Evolutionary conservation across 2,888 invertebrate species (phyloP).

Genomic region (Sceliomorpha sp.): DNA sequence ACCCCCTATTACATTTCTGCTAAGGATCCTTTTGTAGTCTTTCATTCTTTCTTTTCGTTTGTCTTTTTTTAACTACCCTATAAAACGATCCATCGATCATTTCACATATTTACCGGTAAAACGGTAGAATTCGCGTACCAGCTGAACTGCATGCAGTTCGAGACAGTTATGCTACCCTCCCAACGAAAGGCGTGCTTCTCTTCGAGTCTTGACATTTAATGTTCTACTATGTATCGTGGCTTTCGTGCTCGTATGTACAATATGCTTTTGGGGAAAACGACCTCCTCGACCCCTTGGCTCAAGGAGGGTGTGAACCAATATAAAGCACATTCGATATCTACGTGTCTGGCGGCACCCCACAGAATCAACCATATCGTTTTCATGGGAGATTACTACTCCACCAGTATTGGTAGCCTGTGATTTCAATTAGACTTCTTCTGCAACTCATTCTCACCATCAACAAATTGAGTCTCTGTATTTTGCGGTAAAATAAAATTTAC

Average conservation of each 20-base stretch:
- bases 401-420: constrained; percentile 58
- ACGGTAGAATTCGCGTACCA: constrained; percentile 19
- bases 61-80: neutral
- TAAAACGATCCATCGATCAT: constrained; percentile 39
- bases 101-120: constrained; percentile 49
- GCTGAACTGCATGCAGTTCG: no score
- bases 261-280: constrained; percentile 63
- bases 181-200: constrained; percentile 34
- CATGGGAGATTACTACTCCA: constrained; percentile 71
- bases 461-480: constrained; percentile 14
- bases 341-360: constrained; percentile 63
- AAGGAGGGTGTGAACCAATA: constrained; percentile 73
- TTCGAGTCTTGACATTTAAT: constrained; percentile 52
- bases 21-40: no score
- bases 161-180: no score
- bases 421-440: constrained; percentile 68
- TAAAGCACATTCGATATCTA: constrained; percentile 71
- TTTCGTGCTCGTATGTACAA: constrained; percentile 59
- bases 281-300: constrained; percentile 52
- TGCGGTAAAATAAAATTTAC: no score
- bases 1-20: no score
- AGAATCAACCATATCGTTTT: constrained; percentile 76
- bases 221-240: constrained; percentile 59
- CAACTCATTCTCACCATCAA: constrained; percentile 51
- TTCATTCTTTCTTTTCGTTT: neutral